These are phyloP conservation scores for Anableps anableps DNA, from an alignment of 2,797 vertebrate genomes.

Conservation along the genomic window DNA sequence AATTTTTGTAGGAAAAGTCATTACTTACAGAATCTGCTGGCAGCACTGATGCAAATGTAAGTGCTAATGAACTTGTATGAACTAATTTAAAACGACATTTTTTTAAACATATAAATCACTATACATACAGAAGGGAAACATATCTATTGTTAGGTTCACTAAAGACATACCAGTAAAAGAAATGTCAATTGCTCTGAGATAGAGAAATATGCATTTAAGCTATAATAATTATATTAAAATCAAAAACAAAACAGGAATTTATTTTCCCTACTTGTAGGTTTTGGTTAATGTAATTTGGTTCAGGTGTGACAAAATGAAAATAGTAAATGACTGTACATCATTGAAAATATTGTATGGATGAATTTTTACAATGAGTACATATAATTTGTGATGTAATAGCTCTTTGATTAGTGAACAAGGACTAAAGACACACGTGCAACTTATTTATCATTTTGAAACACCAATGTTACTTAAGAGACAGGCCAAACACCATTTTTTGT, in stretches of 20 bases:
- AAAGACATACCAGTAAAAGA: slow-evolving; percentile 34
- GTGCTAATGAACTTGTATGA: slow-evolving; percentile 51
- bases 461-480: neutral
- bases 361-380: neutral
- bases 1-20: slow-evolving; percentile 60
- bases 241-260: slow-evolving; percentile 10
- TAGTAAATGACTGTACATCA: neutral
- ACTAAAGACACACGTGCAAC: neutral
- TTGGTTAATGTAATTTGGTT: neutral
- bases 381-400: neutral
- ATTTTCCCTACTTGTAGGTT: neutral
- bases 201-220: slow-evolving; percentile 14
- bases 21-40: slow-evolving; percentile 68
- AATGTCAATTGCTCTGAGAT: slow-evolving; percentile 39
- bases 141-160: slow-evolving; percentile 53
- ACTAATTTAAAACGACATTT: slow-evolving; percentile 48
- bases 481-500: neutral
- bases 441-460: neutral
- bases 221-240: slow-evolving; percentile 47
- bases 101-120: slow-evolving; percentile 28
- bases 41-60: slow-evolving; percentile 58
- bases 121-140: slow-evolving; percentile 21
- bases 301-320: neutral
- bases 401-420: neutral
- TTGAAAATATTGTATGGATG: neutral